Evolutionary conservation across 2,888 invertebrate species (phyloP).

Genomic region (Plagodis dolabraria): DNA sequence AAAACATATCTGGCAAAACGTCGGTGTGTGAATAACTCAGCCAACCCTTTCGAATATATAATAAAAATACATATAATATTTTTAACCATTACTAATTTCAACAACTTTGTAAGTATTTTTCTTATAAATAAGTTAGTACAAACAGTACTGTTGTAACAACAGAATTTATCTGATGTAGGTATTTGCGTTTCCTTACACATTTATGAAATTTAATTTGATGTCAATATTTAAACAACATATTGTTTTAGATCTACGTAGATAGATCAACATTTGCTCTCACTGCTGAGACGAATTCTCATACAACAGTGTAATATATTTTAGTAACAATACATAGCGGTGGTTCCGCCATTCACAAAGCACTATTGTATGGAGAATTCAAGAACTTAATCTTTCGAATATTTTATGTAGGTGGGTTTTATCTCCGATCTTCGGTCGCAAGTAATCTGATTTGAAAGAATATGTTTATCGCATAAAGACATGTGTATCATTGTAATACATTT

Average conservation of each 20-base stretch:
- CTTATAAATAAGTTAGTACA: too few species aligned
- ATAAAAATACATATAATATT: too few species aligned
- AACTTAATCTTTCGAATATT: slow-evolving; percentile 47
- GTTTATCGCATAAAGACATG: slow-evolving; percentile 3
- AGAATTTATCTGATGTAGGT: too few species aligned
- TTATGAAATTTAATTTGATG: too few species aligned
- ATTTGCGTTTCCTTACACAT: too few species aligned
- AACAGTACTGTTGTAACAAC: too few species aligned
- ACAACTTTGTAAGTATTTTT: too few species aligned
- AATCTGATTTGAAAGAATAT: slow-evolving; percentile 32
- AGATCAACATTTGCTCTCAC: slow-evolving; percentile 49
- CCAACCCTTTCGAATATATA: too few species aligned
- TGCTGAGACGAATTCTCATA: slow-evolving; percentile 45
- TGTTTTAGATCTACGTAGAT: slow-evolving; percentile 28
- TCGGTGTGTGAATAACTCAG: too few species aligned
- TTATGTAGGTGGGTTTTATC: slow-evolving; percentile 42
- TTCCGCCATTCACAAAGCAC: slow-evolving; percentile 37
- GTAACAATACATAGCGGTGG: slow-evolving; percentile 33
- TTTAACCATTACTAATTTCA: too few species aligned
- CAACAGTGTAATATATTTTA: slow-evolving; percentile 52
- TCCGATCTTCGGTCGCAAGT: slow-evolving; percentile 32
- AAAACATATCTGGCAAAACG: too few species aligned
- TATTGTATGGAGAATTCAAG: slow-evolving; percentile 50
- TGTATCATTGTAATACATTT: slow-evolving; percentile 1
- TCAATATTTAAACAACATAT: too few species aligned